Base-by-base conservation (phyloP, 1,140 invertebrate genomes). In the Tetraneura akinire region DNA sequence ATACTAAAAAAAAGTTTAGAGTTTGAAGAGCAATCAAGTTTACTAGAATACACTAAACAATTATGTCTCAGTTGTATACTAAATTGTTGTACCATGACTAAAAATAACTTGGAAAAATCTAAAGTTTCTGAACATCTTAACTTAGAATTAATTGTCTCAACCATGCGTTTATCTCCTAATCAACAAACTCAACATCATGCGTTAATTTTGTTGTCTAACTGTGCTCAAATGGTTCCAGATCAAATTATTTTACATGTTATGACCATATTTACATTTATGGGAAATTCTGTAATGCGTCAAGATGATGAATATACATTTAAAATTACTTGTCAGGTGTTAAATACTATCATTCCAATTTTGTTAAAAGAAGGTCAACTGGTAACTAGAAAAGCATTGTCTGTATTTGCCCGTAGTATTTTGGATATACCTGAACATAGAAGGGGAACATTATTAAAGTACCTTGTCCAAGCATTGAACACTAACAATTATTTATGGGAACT, bases 221-320 rank as follows among this genome's bases (percentile, higher is more conserved):
- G 91, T 55, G 93, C 94, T 6, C 88, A 88, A 68, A 87, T 94
- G 82, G 88, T 92, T 73, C 92, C 95, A 88, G 91, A 94, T 68
- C 90, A 92, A 85, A 93, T 98, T 8, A 85, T 98, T 14, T 92
- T 95, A 84, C 94, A 96, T 83, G 92, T 97, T 1, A 96, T 98
- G 90, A 92, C 94, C 37, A 94, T 98, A 82, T 98, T 98, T 84
- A 97, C 96, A 0, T 98, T 97, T 83, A 96, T 98, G 89, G 96
- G 96, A 14, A 93, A 92, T 6, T 95, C 93, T 1, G 91, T 98
- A 26, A 85, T 97, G 0, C 88, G 95, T 21, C 95, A 96, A 82
- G 96, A 98, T 85, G 95, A 98, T 85, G 91, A 92, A 0, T 97
- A 97, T 85, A 97, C 94, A 83, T 95, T 97, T 84, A 93, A 97